phyloP scores from a whole-genome alignment of 2,888 invertebrate species.

The Limnephilus marmoratus region DNA sequence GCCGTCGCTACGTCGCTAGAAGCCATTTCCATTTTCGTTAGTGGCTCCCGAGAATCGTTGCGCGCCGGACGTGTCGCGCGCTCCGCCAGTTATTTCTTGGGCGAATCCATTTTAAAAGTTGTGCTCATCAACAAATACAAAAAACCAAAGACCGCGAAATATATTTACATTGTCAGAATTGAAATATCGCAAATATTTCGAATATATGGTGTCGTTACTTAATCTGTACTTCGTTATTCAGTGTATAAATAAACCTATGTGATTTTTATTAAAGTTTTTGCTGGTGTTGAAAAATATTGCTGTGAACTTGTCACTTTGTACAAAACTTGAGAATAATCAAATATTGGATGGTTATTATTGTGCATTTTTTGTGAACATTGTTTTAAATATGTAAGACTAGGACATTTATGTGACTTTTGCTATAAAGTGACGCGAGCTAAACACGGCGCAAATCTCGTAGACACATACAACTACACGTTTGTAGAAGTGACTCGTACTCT shows the following conservation, averaged over 20 bases:
- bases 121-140: constrained; percentile 51
- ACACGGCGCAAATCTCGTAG: constrained; percentile 10
- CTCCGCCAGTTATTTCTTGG: constrained; percentile 39
- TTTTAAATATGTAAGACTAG: constrained; percentile 26
- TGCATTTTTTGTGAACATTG: constrained; percentile 15
- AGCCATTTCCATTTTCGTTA: not conserved
- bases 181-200: constrained; percentile 19
- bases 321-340: not conserved
- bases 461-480: not conserved
- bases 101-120: constrained; percentile 51
- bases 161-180: constrained; percentile 36
- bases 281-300: not conserved
- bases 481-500: constrained; percentile 20
- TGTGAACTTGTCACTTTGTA: constrained; percentile 40
- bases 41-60: constrained; percentile 32
- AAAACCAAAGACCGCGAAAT: constrained; percentile 53
- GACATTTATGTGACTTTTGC: constrained; percentile 10
- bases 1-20: not conserved
- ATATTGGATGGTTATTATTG: constrained; percentile 1
- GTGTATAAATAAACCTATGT: constrained; percentile 13
- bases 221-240: constrained; percentile 9
- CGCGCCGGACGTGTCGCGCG: constrained; percentile 52
- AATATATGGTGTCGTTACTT: constrained; percentile 13
- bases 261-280: constrained; percentile 31
- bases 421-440: constrained; percentile 6